Percentiles rank a stretch among this genome's conserved stretches.
phyloP scores from a whole-genome alignment of 2,888 invertebrate species.

The Epiblema foenella region DNA sequence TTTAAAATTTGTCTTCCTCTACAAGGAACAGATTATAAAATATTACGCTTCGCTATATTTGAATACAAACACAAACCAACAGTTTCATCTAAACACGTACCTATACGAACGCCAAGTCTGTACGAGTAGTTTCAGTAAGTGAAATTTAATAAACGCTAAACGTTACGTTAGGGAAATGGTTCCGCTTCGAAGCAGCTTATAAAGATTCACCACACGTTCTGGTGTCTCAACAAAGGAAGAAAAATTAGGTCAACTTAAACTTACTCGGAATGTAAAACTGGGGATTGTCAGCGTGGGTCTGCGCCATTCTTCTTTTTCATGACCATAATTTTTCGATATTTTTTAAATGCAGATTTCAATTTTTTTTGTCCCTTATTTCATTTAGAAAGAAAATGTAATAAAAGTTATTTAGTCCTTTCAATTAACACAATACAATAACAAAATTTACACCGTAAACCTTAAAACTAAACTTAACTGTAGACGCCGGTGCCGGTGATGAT shows the following conservation, averaged over 20 bases:
- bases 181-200: conserved; percentile 21
- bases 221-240: conserved; percentile 36
- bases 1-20: not conserved
- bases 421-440: too few species aligned
- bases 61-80: not conserved
- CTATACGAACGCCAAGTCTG: conserved; percentile 20
- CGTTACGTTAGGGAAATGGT: conserved; percentile 22
- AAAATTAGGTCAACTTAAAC: conserved; percentile 48
- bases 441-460: too few species aligned
- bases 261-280: conserved; percentile 45
- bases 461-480: too few species aligned
- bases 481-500: too few species aligned
- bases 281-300: conserved; percentile 13
- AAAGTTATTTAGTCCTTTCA: too few species aligned
- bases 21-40: not conserved
- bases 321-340: too few species aligned
- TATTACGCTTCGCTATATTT: not conserved
- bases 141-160: conserved; percentile 30
- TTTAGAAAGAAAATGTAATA: too few species aligned
- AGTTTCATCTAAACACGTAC: conserved; percentile 6
- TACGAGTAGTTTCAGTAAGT: not conserved
- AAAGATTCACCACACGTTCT: conserved; percentile 39
- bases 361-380: too few species aligned
- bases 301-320: too few species aligned
- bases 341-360: too few species aligned